Evolutionary conservation across 35 echinoderm and acorn worm genomes (phyloP).

Genomic region (Ophioderma brevispina): DNA sequence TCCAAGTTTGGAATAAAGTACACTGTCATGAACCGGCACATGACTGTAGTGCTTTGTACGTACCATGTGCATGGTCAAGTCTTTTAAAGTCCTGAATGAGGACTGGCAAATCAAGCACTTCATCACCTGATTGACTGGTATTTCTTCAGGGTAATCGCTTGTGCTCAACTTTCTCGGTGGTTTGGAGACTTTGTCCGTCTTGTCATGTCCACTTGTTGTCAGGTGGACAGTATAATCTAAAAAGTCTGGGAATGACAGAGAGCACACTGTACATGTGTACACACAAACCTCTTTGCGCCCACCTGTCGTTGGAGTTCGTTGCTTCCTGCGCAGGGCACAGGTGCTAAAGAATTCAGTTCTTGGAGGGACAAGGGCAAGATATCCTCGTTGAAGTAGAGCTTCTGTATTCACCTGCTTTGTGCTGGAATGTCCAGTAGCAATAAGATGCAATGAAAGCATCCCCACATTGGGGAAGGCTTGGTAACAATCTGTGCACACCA

Average conservation of each 20-base stretch:
- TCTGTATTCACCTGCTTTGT: slow-evolving; percentile 39
- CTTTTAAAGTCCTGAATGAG: slow-evolving; percentile 66
- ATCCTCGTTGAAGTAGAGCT: slow-evolving; percentile 24
- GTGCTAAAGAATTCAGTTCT: slow-evolving; percentile 53
- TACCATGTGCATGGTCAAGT: slow-evolving; percentile 88
- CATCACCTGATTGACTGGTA: slow-evolving; percentile 72
- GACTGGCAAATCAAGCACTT: slow-evolving; percentile 78
- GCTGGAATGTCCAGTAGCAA: slow-evolving; percentile 43
- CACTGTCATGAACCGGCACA: slow-evolving; percentile 64
- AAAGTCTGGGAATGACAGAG: slow-evolving; percentile 70
- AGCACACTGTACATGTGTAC: slow-evolving; percentile 62
- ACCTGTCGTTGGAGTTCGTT: slow-evolving; percentile 17
- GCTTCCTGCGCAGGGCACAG: slow-evolving; percentile 59
- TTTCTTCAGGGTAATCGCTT: slow-evolving; percentile 72
- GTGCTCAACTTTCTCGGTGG: slow-evolving; percentile 42
- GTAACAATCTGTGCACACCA: slow-evolving; percentile 57
- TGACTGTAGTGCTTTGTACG: slow-evolving; percentile 75
- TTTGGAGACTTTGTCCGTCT: slow-evolving; percentile 27
- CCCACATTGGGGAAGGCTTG: slow-evolving; percentile 63
- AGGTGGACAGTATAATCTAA: slow-evolving; percentile 75
- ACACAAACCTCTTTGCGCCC: slow-evolving; percentile 39
- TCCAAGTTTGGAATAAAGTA: slow-evolving; percentile 18
- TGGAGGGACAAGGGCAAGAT: slow-evolving; percentile 30
- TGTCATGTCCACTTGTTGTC: slow-evolving; percentile 67
- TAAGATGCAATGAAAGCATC: slow-evolving; percentile 58